A percentile compares a stretch with the other conserved stretches of the same genome.
phyloP scores from a whole-genome alignment of 2,797 vertebrate species.

The Cheirogaleus major region DNA sequence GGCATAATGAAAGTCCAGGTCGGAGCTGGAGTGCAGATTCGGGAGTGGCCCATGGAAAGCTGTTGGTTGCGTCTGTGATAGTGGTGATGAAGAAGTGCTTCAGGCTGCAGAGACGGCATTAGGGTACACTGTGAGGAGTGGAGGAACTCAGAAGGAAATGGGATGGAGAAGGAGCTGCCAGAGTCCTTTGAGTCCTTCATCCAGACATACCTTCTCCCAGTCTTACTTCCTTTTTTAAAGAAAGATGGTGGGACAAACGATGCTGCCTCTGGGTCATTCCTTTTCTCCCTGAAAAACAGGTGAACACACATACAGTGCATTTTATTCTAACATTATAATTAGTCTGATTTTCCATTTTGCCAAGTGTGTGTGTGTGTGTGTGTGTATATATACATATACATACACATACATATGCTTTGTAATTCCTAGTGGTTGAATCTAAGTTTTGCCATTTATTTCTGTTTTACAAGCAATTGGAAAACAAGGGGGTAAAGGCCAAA shows the following conservation, averaged over 20 bases:
- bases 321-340: not conserved
- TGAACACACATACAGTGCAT: not conserved
- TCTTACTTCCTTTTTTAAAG: not conserved
- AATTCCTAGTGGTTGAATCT: not conserved
- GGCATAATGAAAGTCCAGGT: not conserved
- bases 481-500: not conserved
- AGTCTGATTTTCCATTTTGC: not conserved
- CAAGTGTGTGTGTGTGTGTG: not conserved
- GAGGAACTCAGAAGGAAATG: not conserved
- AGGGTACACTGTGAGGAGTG: no score
- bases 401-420: not conserved
- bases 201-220: not conserved
- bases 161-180: not conserved
- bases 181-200: not conserved
- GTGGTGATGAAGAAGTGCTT: not conserved
- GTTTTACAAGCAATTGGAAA: constrained; percentile 2
- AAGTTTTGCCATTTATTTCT: not conserved
- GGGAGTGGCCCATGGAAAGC: not conserved
- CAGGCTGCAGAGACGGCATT: not conserved
- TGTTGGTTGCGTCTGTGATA: not conserved
- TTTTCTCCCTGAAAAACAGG: not conserved
- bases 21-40: not conserved
- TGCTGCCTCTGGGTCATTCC: not conserved
- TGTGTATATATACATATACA: rapidly evolving
- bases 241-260: not conserved